These are phyloP conservation scores for Orussus abietinus DNA, from an alignment of 1,140 invertebrate genomes.

Conservation along the genomic window DNA sequence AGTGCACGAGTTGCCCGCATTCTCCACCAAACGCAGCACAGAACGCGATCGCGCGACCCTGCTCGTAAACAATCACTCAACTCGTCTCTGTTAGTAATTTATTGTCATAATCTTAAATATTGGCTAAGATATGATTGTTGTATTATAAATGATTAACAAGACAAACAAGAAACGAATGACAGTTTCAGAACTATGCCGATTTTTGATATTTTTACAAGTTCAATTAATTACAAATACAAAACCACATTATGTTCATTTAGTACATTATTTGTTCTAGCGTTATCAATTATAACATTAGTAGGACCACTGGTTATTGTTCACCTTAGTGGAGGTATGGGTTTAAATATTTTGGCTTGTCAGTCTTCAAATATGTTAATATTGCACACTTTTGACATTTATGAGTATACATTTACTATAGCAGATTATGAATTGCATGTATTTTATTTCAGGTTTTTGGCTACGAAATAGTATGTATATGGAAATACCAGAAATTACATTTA, in stretches of 20 bases:
- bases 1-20: no score
- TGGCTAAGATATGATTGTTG: no score
- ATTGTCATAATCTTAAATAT: no score
- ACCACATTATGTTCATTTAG: slow-evolving; percentile 35
- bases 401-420: slow-evolving; percentile 3
- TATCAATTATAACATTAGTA: slow-evolving; percentile 27
- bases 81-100: no score
- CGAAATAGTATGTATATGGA: slow-evolving; percentile 40
- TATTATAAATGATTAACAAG: no score
- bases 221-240: slow-evolving; percentile 43
- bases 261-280: slow-evolving; percentile 31
- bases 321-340: slow-evolving; percentile 39
- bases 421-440: slow-evolving; percentile 4
- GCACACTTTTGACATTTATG: slow-evolving; percentile 1
- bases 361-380: neutral
- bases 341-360: slow-evolving; percentile 1
- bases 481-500: slow-evolving; percentile 39
- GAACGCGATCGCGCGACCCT: no score
- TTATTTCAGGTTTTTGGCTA: slow-evolving; percentile 40
- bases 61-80: no score
- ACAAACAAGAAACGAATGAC: no score
- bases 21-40: no score
- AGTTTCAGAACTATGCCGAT: slow-evolving; percentile 32
- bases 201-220: slow-evolving; percentile 42
- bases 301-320: slow-evolving; percentile 40